Conservation (phyloP, 1,140 invertebrate genomes). For the Lordiphosa stackelbergi region DNA sequence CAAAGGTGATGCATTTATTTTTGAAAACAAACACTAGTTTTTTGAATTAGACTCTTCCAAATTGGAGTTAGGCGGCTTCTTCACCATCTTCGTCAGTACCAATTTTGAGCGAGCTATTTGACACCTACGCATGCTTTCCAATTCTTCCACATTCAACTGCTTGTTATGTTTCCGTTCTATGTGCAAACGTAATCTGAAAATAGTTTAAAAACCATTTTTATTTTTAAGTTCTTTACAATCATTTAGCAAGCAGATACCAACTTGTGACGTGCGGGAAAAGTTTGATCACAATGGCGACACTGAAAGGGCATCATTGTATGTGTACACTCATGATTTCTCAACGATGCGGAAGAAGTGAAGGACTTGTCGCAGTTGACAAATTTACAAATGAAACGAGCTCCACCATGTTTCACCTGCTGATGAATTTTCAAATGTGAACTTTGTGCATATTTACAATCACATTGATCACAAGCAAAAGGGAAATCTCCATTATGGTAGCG, state of each 20-base stretch:
- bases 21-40: too few relatives aligned
- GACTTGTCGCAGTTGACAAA: constrained; percentile 39
- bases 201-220: background rate
- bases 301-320: constrained; percentile 60
- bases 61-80: background rate
- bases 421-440: constrained; percentile 52
- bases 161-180: constrained; percentile 41
- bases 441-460: constrained; percentile 87
- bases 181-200: constrained; percentile 46
- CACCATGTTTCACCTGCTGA: constrained; percentile 43
- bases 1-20: too few relatives aligned
- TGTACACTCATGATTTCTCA: constrained; percentile 50
- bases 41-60: too few relatives aligned
- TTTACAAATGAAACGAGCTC: constrained; percentile 42
- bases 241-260: constrained; percentile 15
- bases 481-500: constrained; percentile 81
- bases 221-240: background rate
- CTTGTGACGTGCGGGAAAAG: constrained; percentile 53
- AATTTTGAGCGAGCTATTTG: constrained; percentile 42
- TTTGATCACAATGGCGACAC: constrained; percentile 43
- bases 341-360: constrained; percentile 48
- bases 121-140: constrained; percentile 60
- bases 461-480: constrained; percentile 86
- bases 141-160: constrained; percentile 24
- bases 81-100: constrained; percentile 25